Evolutionary conservation across 2,888 invertebrate genomes (phyloP).

Genomic region (Sclerodermus sp.): DNA sequence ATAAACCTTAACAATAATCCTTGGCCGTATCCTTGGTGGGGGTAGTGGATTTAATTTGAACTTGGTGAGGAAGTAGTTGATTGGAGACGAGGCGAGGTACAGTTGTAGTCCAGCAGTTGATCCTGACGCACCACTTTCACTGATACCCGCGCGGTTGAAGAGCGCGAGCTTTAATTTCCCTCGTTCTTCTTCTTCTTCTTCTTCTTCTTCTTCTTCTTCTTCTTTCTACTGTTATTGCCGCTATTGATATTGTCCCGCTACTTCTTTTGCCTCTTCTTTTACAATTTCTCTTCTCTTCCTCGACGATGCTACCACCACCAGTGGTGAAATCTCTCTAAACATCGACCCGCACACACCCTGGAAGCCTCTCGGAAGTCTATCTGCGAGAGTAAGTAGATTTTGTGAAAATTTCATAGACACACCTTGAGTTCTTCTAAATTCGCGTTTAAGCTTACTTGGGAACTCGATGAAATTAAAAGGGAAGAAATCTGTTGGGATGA

Average conservation of each 20-base stretch:
- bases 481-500: too few species aligned
- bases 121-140: neutral
- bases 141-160: neutral
- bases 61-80: constrained; percentile 61
- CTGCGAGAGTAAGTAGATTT: too few species aligned
- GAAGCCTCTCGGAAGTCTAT: too few species aligned
- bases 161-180: neutral
- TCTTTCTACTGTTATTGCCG: too few species aligned
- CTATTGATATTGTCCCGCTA: too few species aligned
- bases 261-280: neutral
- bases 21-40: constrained; percentile 19
- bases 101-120: constrained; percentile 22
- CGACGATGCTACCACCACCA: too few species aligned
- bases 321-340: too few species aligned
- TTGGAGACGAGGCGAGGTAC: constrained; percentile 43
- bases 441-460: too few species aligned
- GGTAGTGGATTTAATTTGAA: constrained; percentile 52
- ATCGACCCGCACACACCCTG: too few species aligned
- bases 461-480: too few species aligned
- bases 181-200: neutral
- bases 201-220: neutral
- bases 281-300: neutral
- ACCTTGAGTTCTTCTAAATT: too few species aligned
- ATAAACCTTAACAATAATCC: neutral
- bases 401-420: too few species aligned